Base-by-base conservation (phyloP, 2,888 invertebrate genomes). In the Automeris io region DNA sequence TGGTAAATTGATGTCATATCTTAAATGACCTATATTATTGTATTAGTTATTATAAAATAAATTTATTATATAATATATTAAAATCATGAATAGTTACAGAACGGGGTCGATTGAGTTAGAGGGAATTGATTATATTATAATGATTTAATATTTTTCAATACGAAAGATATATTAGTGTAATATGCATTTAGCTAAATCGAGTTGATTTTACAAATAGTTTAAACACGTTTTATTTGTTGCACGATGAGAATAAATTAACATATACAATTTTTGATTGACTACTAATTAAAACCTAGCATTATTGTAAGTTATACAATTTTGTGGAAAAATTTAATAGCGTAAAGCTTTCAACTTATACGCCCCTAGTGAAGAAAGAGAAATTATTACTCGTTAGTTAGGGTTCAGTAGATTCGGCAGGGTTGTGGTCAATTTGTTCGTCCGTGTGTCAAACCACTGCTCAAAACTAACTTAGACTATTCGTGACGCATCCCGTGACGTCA, bases 371-470 rank as follows among this genome's bases (percentile, higher is more conserved):
- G 69, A 58, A 67, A 23, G 32, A 37, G 23, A 33, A 23, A 57
- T n/a, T n/a, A n/a, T n/a, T n/a, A 51, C 61, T 66, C 62, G 66
- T 66, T 72, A 74, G 67, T 69, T 72, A 79, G 76, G 72, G 62
- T 70, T 76, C 73, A 65, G 77, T 80, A 81, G 77, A 64, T 64
- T 72, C 60, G 65, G 73, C 81, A 78, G 79, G 77, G 80, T 76
- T 71, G 68, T 69, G 69, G 76, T 77, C 67, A 73, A 75, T 80
- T 71, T 76, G 80, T 78, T 75, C 79, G 76, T 81, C 79, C 82
- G 75, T 78, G 76, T 78, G 76, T 75, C 76, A 61, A 64, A 68
- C 67, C 70, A 73, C 74, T 81, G 82, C 81, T 82, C 82, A 83
- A 83, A 80, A 80, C 71, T 77, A 71, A 62, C 68, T 77, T 79